Evolutionary conservation across 1,140 invertebrate species (phyloP), one percentile per base, ranked within the genome.

Genomic region (Aphelenchoides fujianensis): DNA sequence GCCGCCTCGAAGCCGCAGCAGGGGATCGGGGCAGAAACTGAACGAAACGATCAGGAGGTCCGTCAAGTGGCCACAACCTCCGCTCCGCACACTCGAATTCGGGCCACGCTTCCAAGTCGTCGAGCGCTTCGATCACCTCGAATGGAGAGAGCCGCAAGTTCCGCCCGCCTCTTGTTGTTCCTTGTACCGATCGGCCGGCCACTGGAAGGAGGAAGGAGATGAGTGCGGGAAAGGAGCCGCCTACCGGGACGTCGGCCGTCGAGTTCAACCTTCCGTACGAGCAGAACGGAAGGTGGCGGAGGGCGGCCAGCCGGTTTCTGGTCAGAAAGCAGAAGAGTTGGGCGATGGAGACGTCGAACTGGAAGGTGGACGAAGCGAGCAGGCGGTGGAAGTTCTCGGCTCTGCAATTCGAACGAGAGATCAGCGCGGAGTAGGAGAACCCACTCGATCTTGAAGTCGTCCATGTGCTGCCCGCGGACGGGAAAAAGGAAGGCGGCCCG

Each of bases 261-360:
- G 2, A 16, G 1, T 61, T 30, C n/a, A 36, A 16, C 31, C 12
- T 12, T 30, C 34, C 34, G 3, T 66, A 66, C 2, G 31, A 0
- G 34, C 32, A 66, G 32, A 32, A 66, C 16, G 63, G 63, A 12
- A 66, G 31, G 2, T 34, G 36, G 9, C 32, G 16, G 12, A 66
- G 32, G 12, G 34, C 34, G 31, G n/a, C 31, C 5, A 72, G 5
- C 16, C 59, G 37, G 30, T 41, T 71, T n/a, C 19, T 71, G 35
- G 64, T 31, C 5, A 70, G 63, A 68, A 61, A 61, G 53, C 31
- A 72, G 63, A 70, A 57, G 19, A 71, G 52, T 16, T 72, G 63
- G 27, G 54, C 34, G 70, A 71, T 71, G 64, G 63, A 66, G 34
- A 66, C 34, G 3, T 66, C 63, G 3, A 66, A 66, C 53, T 66